phyloP scores from a whole-genome alignment of 2,797 vertebrate species.

The Mareca penelope region DNA sequence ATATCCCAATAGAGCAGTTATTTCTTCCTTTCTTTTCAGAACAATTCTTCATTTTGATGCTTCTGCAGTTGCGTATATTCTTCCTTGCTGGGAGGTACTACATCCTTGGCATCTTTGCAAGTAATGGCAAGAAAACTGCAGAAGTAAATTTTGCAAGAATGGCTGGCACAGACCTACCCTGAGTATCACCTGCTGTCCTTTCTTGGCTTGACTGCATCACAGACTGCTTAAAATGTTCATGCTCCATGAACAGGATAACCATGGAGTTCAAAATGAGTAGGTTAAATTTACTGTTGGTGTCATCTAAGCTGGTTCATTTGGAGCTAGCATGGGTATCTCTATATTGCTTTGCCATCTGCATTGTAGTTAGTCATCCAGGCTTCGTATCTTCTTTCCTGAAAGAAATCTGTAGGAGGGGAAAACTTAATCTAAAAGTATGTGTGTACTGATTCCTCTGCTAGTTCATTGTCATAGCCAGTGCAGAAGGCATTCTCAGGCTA shows the following conservation, averaged over 20 bases:
- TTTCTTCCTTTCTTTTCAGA: constrained; percentile 1
- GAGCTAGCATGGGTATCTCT: neutral
- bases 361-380: constrained; percentile 59
- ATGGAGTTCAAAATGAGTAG: neutral
- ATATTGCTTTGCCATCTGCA: constrained; percentile 48
- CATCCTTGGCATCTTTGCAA: neutral
- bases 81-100: neutral
- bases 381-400: constrained; percentile 51
- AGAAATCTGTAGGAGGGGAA: constrained; percentile 53
- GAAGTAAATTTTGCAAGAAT: neutral
- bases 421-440: constrained; percentile 19
- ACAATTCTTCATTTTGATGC: neutral
- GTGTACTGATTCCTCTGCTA: neutral
- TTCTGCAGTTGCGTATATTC: neutral
- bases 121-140: neutral
- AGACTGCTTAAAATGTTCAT: neutral
- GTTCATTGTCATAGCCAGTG: neutral
- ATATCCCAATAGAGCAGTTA: neutral
- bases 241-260: neutral
- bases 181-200: constrained; percentile 29
- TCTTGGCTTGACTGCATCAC: neutral
- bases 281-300: neutral
- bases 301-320: constrained; percentile 3
- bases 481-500: neutral
- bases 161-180: neutral